phyloP scores from a whole-genome alignment of 2,113 vertebrate genomes.

The Myiozetetes cayanensis region DNA sequence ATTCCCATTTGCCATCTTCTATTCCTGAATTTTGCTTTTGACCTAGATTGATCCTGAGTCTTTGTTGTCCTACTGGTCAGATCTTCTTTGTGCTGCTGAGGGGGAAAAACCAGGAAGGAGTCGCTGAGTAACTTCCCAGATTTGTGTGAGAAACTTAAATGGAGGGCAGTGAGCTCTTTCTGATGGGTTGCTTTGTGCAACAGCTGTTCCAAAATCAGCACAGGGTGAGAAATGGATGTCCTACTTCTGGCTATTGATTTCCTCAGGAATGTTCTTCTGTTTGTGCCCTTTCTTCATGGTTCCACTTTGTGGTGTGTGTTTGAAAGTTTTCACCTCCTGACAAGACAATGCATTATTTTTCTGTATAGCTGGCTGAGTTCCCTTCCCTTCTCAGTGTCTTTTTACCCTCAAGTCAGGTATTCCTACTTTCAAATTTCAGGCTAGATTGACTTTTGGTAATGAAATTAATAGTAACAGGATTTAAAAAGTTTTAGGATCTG shows the following conservation, averaged over 20 bases:
- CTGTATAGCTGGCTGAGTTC: not conserved
- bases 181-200: not conserved
- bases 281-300: not conserved
- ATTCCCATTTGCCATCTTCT: not conserved
- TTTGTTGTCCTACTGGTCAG: not conserved
- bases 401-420: not conserved
- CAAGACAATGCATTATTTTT: not conserved
- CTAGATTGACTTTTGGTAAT: not conserved
- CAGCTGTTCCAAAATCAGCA: not conserved
- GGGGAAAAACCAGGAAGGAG: not conserved
- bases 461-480: not conserved
- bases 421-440: not conserved
- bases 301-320: not conserved
- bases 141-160: not conserved
- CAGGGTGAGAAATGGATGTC: not conserved
- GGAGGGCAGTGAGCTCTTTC: not conserved
- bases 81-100: not conserved
- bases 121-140: not conserved
- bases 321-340: not conserved
- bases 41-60: not conserved
- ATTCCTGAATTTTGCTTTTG: not conserved
- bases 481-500: not conserved
- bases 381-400: not conserved
- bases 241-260: not conserved
- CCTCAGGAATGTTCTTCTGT: not conserved